phyloP scores from a whole-genome alignment of 2,888 invertebrate species.

The Macropis europaea region DNA sequence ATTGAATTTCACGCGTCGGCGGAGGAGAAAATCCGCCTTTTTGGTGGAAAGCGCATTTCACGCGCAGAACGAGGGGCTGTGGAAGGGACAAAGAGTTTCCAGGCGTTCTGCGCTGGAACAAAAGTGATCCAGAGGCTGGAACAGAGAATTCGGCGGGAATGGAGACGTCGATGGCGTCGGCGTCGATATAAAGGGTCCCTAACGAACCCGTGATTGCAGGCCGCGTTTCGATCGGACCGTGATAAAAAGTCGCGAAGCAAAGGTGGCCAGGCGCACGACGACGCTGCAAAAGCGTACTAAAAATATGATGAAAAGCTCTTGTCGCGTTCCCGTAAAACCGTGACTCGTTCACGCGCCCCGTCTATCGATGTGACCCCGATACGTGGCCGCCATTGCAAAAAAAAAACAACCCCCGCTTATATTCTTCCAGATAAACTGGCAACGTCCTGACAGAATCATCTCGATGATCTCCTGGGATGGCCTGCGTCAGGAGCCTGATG shows the following conservation, averaged over 20 bases:
- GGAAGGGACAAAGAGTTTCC: too few relatives aligned
- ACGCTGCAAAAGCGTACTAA: slow-evolving; percentile 59
- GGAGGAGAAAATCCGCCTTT: too few relatives aligned
- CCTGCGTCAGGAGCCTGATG: too few relatives aligned
- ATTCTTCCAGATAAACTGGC: slow-evolving; percentile 40
- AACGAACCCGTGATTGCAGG: slow-evolving; percentile 57
- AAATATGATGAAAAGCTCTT: slow-evolving; percentile 64
- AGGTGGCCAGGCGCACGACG: slow-evolving; percentile 40
- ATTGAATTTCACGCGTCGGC: too few relatives aligned
- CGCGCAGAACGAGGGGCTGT: too few relatives aligned
- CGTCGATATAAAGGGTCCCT: slow-evolving; percentile 43
- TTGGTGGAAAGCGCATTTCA: too few relatives aligned
- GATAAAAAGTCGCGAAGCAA: slow-evolving; percentile 52
- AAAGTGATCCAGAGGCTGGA: too few relatives aligned
- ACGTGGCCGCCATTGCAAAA: slow-evolving; percentile 25
- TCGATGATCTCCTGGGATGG: background rate
- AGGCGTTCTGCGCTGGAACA: too few relatives aligned
- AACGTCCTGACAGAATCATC: slow-evolving; percentile 16
- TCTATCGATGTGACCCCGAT: slow-evolving; percentile 74
- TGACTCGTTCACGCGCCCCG: slow-evolving; percentile 58
- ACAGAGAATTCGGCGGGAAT: background rate
- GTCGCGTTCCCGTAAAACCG: slow-evolving; percentile 68
- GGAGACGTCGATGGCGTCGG: slow-evolving; percentile 4
- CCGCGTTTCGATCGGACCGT: slow-evolving; percentile 34
- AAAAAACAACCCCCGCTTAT: slow-evolving; percentile 41